A percentile compares a stretch with the other conserved stretches of the same genome.
These are phyloP conservation scores for Thermophis baileyi DNA, from an alignment of 2,113 vertebrate genomes.

Conservation along the genomic window DNA sequence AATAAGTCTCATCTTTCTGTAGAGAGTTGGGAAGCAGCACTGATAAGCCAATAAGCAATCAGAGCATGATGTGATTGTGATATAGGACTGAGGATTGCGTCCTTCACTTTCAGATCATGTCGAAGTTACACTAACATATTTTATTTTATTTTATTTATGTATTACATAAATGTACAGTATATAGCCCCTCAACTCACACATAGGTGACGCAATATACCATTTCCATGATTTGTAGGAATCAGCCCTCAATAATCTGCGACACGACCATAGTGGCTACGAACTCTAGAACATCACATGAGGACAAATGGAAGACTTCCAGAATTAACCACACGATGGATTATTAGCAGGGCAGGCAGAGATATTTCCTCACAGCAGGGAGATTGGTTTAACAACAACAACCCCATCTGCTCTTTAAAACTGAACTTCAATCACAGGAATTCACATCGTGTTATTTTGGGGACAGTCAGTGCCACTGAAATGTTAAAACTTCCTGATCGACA, in stretches of 20 bases:
- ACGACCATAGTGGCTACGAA: background rate
- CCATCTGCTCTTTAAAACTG: background rate
- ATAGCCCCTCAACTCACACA: background rate
- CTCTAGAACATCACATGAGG: background rate
- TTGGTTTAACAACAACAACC: background rate
- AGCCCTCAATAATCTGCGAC: background rate
- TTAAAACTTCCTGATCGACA: background rate
- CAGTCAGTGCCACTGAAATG: background rate
- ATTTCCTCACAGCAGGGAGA: background rate
- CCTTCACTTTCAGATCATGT: background rate
- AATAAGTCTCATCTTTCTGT: background rate
- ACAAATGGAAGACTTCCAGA: background rate
- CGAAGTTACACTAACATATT: background rate
- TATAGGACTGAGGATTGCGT: background rate
- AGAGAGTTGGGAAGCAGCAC: background rate
- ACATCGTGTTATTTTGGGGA: background rate
- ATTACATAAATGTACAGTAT: background rate
- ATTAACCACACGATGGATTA: background rate
- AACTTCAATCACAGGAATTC: background rate
- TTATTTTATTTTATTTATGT: background rate
- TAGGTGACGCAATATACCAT: background rate
- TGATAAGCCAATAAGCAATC: background rate
- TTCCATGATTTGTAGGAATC: background rate
- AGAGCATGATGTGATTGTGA: background rate
- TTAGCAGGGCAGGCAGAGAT: background rate